Evolutionary conservation across 2,797 vertebrate species (phyloP), one percentile per base, ranked within the genome.

Genomic region (Harpagifer antarcticus): DNA sequence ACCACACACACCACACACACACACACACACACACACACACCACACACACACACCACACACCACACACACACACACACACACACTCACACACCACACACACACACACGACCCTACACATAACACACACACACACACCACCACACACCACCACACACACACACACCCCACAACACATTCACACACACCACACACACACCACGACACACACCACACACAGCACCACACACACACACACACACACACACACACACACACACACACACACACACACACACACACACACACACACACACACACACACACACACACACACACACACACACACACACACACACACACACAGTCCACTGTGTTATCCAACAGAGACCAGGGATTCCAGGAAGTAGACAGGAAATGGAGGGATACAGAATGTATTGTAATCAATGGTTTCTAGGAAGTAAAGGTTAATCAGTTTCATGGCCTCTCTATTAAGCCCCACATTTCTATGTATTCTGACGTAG

Each of bases 381-480:
- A 85, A 82, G 48, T 27, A 47, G 44, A 48, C 13, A 45, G 65
- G 54, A 83, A 77, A 63, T 5, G 1, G 9, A 79, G 9, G 20
- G 52, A 68, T n/a, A 47, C 20, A 75, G 13, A 50, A 61, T 53
- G 64, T 11, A 48, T 8, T 3, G 14, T 33, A 79, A 54, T 27
- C 19, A 23, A 5, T 27, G 2, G 49, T 37, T 62, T 57, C 37
- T 14, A 2, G 23, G 9, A 13, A 68, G 44, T 48, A 12, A 72
- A 57, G 44, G 33, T 5, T 0, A 49, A 67, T 60, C n/a, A 8
- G 12, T 59, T 40, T 61, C 55, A 11, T 16, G 3, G 2, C 6
- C 13, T 49, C n/a, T 70, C 7, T 31, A 7, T 52, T 1, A 1
- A 9, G 27, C 58, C 37, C 5, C 45, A 47, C 4, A 12, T 60